Evolutionary conservation across 2,113 vertebrate species (phyloP).

Genomic region (Apus apus): DNA sequence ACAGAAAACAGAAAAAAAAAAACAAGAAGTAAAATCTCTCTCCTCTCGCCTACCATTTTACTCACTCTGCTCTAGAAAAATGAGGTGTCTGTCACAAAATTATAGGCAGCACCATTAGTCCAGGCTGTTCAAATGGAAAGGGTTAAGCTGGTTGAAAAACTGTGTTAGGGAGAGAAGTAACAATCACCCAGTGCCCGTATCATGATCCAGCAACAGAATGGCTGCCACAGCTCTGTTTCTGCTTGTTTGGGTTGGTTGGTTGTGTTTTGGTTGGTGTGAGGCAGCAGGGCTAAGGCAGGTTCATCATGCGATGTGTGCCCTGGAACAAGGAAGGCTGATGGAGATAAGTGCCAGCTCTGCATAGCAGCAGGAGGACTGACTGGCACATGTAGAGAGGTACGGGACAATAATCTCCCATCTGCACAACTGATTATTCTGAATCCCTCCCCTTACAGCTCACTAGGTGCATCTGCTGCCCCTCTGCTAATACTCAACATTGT

Average conservation of each 20-base stretch:
- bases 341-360: neutral
- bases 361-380: neutral
- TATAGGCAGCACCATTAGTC: neutral
- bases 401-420: slow-evolving; percentile 56
- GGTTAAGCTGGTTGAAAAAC: neutral
- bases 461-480: slow-evolving; percentile 60
- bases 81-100: neutral
- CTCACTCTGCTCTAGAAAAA: neutral
- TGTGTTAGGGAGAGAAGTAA: neutral
- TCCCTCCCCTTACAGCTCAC: slow-evolving; percentile 50
- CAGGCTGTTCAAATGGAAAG: neutral
- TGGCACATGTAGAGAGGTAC: neutral
- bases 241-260: rapidly evolving
- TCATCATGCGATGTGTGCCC: neutral
- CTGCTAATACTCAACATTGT: slow-evolving; percentile 54
- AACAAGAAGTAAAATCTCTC: neutral
- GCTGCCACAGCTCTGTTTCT: neutral
- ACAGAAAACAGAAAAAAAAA: neutral
- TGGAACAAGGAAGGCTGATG: neutral
- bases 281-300: neutral
- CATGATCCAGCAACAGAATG: neutral
- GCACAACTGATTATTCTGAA: neutral
- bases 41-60: neutral
- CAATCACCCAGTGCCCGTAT: rapidly evolving
- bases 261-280: too few relatives aligned